Conservation (phyloP, 2,113 vertebrate genomes). For the Psilopsiagon aymara region DNA sequence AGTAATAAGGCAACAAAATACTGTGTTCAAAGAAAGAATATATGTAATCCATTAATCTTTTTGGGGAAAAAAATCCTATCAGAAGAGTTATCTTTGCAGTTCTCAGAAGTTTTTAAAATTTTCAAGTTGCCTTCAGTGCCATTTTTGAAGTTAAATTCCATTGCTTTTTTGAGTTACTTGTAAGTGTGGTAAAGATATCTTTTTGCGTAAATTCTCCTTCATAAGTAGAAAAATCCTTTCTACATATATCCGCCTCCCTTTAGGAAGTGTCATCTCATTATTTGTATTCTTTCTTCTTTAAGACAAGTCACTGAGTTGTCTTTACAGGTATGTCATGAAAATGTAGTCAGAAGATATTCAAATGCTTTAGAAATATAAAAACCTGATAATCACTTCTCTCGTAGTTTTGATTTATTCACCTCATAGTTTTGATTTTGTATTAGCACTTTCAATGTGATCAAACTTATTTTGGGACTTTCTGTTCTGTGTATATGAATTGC, state of each 20-base stretch:
- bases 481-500: neutral
- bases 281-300: neutral
- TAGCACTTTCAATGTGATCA: neutral
- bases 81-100: neutral
- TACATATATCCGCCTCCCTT: neutral
- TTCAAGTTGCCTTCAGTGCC: neutral
- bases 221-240: neutral
- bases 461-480: neutral
- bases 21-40: neutral
- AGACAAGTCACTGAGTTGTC: neutral
- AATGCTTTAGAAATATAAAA: neutral
- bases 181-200: neutral
- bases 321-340: neutral
- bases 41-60: neutral
- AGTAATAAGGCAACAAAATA: neutral
- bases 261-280: neutral
- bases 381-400: neutral
- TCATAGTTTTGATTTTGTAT: neutral
- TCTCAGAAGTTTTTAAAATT: neutral
- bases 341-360: neutral
- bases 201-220: neutral
- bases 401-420: neutral
- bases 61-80: neutral
- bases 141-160: neutral
- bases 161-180: neutral